phyloP scores from a whole-genome alignment of 2,113 vertebrate genomes.

The Channa argus region DNA sequence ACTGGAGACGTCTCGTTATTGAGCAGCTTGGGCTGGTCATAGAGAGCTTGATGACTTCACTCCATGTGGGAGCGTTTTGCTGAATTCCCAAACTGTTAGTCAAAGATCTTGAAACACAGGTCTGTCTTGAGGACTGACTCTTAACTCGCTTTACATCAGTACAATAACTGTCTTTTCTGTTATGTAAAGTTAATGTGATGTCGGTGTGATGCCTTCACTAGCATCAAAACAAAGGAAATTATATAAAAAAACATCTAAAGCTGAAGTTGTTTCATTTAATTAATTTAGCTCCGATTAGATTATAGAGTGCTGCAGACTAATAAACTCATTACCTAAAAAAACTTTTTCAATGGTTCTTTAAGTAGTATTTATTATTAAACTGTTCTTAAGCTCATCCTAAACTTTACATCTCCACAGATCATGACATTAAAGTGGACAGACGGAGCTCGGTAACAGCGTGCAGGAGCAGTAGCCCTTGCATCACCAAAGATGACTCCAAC shows the following conservation, averaged over 20 bases:
- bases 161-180: no score
- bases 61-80: slow-evolving; percentile 54
- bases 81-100: slow-evolving; percentile 60
- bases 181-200: no score
- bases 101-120: slow-evolving; percentile 43
- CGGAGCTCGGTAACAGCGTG: slow-evolving; percentile 72
- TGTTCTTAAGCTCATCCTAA: background rate
- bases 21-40: slow-evolving; percentile 45
- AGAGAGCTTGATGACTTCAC: slow-evolving; percentile 54
- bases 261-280: background rate
- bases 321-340: background rate
- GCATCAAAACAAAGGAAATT: background rate
- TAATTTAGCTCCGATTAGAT: background rate
- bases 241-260: background rate
- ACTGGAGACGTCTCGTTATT: slow-evolving; percentile 33
- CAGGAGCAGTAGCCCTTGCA: slow-evolving; percentile 84
- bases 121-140: slow-evolving; percentile 34
- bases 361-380: background rate
- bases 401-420: slow-evolving; percentile 80
- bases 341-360: background rate
- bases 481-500: slow-evolving; percentile 89
- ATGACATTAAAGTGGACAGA: slow-evolving; percentile 87
- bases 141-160: background rate
- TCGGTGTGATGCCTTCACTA: background rate
- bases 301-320: background rate